Base-by-base conservation (phyloP, 1,140 invertebrate genomes). In the Drosophila ironensis region DNA sequence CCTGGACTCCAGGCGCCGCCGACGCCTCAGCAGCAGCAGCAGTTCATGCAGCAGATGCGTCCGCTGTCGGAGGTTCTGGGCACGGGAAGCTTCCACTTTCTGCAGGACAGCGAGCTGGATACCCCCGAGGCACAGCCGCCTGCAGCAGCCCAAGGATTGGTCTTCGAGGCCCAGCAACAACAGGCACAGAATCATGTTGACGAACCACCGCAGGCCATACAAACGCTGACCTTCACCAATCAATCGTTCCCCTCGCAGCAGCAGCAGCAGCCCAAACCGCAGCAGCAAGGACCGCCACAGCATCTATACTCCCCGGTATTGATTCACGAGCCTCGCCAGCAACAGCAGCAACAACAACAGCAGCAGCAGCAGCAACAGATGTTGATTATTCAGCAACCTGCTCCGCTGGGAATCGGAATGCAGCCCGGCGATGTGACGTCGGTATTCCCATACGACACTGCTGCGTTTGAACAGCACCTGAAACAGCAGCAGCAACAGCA, bases 171-270 rank as follows among this genome's bases (percentile, higher is more conserved):
- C 5, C 72, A 56, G 14, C 72, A 59, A 19, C 70, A 41, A 11
- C 71, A 80, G 33, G 73, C 11, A 9, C 11, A 52, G 30, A 82
- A 87, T 44, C 80, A 82, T 42, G 63, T 72, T 1, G 87, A 87
- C 25, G 87, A 88, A 33, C 68, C 66, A 17, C 69, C 68, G 8
- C 77, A 74, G 35, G 66, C 93, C 16, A 95, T 95, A 75, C 94
- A 94, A 6, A 93, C 94, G 4, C 94, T 95, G 88, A 95, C 95
- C 19, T 96, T 95, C 73, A 96, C 94, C 20, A 96, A 96, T 90
- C 94, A 95, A 73, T 94, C 93, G 56, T 95, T 93, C 70, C 91
- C 92, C 20, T 90, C 91, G 16, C 90, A 89, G 47, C 74, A 90
- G 19, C 75, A 70, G 6, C 75, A 73, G 7, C 71, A 68, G 9